Evolutionary conservation across 1,140 invertebrate genomes (phyloP).

Genomic region (Propsilocerus akamusi): DNA sequence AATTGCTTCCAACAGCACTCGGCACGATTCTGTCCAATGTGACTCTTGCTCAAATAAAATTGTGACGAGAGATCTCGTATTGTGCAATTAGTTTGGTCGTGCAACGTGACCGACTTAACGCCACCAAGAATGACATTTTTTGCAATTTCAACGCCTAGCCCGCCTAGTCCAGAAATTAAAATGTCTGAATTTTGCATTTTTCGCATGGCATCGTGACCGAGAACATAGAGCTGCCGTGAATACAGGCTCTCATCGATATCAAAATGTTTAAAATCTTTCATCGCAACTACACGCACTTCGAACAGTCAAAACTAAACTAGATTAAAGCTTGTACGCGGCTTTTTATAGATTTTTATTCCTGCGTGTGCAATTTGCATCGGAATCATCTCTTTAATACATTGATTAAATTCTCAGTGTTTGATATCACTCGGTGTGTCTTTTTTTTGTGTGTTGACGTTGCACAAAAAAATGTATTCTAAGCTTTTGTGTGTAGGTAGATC

Average conservation of each 20-base stretch:
- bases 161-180: constrained; percentile 90
- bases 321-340: no score
- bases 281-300: no score
- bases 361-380: no score
- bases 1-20: constrained; percentile 57
- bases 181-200: constrained; percentile 89
- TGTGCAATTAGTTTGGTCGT: constrained; percentile 50
- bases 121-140: constrained; percentile 97
- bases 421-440: no score
- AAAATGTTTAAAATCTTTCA: no score
- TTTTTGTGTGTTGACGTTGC: no score
- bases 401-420: no score
- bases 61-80: constrained; percentile 56
- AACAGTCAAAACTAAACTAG: no score
- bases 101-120: constrained; percentile 92
- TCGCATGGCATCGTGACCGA: constrained; percentile 96
- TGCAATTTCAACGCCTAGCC: constrained; percentile 92
- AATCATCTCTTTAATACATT: no score
- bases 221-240: constrained; percentile 89
- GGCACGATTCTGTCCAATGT: constrained; percentile 80
- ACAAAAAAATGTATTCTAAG: no score
- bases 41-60: constrained; percentile 73
- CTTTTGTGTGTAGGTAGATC: no score
- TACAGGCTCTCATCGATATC: constrained; percentile 94
- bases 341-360: no score